phyloP scores from a whole-genome alignment of 2,113 vertebrate species.

The Spea bombifrons region DNA sequence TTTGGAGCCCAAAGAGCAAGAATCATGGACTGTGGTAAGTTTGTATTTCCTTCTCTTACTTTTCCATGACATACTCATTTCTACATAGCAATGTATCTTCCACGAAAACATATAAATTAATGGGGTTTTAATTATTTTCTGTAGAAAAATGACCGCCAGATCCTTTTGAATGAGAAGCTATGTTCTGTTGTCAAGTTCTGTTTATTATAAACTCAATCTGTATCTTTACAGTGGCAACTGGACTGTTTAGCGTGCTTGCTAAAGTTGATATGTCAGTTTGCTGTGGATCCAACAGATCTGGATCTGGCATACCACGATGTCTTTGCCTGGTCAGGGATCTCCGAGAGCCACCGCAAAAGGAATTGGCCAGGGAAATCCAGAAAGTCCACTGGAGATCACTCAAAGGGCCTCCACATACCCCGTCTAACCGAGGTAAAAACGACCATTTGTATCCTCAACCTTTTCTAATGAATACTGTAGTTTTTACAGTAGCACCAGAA shows the following conservation, averaged over 20 bases:
- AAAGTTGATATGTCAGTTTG: slow-evolving; percentile 98
- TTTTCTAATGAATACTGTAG: background rate
- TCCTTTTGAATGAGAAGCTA: background rate
- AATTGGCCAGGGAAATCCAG: slow-evolving; percentile 93
- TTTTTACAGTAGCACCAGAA: too few relatives aligned
- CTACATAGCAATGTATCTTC: background rate
- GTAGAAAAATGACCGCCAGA: too few relatives aligned
- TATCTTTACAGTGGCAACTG: slow-evolving; percentile 82
- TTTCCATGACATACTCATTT: background rate
- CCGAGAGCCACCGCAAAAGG: slow-evolving; percentile 87
- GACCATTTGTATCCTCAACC: too few relatives aligned
- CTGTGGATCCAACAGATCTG: slow-evolving; percentile 92
- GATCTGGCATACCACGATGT: slow-evolving; percentile 96
- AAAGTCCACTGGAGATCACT: slow-evolving; percentile 87
- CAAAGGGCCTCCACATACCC: slow-evolving; percentile 92
- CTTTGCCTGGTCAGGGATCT: slow-evolving; percentile 93
- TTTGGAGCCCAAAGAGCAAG: slow-evolving; percentile 92
- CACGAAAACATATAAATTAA: background rate
- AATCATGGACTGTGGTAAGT: slow-evolving; percentile 96
- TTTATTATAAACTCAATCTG: background rate
- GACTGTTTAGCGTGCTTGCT: slow-evolving; percentile 96
- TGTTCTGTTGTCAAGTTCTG: background rate
- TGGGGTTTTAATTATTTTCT: too few relatives aligned
- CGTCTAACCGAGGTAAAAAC: slow-evolving; percentile 86
- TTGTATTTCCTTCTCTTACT: slow-evolving; percentile 10